A percentile compares a stretch with the other conserved stretches of the same genome.
These are phyloP conservation scores for Phania funesta DNA, from an alignment of 2,888 invertebrate genomes.

Conservation along the genomic window DNA sequence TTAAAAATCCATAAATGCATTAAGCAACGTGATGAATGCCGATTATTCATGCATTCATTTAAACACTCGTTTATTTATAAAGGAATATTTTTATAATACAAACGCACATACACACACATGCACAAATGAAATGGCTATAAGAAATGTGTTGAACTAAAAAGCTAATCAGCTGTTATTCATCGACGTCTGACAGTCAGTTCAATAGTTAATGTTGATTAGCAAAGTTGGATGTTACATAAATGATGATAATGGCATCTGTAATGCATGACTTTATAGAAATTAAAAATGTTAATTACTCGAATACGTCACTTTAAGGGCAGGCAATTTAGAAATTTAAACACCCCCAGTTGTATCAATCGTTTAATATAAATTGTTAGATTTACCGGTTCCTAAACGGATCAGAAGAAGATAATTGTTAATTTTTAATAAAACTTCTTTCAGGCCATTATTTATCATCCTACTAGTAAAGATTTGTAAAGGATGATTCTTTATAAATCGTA, in stretches of 20 bases:
- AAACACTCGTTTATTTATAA: not conserved
- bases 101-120: not conserved
- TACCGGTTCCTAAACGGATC: too few relatives aligned
- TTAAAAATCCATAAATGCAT: constrained; percentile 39
- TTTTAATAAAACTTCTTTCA: too few relatives aligned
- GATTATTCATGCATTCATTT: constrained; percentile 17
- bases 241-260: constrained; percentile 4
- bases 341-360: too few relatives aligned
- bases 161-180: constrained; percentile 22
- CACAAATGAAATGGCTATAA: not conserved
- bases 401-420: too few relatives aligned
- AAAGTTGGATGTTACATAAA: constrained; percentile 22
- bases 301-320: too few relatives aligned
- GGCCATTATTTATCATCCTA: too few relatives aligned
- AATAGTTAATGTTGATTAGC: constrained; percentile 24
- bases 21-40: constrained; percentile 50
- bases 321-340: too few relatives aligned
- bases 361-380: too few relatives aligned
- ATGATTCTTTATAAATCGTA: too few relatives aligned
- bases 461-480: too few relatives aligned
- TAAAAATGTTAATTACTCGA: constrained; percentile 4
- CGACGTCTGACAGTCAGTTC: constrained; percentile 5
- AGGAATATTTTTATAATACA: not conserved
- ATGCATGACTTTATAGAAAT: not conserved
- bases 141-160: not conserved